Evolutionary conservation across 2,113 vertebrate genomes (phyloP).

Genomic region (Sylvilagus bachmani): DNA sequence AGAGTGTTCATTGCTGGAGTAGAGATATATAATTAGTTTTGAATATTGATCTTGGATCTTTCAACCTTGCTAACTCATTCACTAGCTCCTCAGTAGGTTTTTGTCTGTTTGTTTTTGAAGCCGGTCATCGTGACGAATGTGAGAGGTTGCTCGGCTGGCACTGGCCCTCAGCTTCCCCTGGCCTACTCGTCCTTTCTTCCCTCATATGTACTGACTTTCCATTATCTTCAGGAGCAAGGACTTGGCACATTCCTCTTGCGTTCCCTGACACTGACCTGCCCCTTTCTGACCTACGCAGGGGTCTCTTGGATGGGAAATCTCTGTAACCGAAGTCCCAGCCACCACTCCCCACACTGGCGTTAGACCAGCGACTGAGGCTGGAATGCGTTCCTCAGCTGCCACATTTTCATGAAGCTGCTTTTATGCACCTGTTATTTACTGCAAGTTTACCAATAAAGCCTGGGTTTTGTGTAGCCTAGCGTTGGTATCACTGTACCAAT

Average conservation of each 20-base stretch:
- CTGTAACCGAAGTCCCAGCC: neutral
- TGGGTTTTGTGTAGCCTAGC: neutral
- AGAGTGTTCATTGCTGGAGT: neutral
- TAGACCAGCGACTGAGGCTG: neutral
- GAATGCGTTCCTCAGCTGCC: neutral
- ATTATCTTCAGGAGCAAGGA: neutral
- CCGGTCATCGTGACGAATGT: neutral
- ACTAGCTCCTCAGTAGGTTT: neutral
- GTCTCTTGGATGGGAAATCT: neutral
- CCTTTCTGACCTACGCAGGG: neutral
- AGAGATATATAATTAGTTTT: neutral
- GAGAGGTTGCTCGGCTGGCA: neutral
- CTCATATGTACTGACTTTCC: neutral
- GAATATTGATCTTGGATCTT: neutral
- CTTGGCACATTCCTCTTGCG: neutral
- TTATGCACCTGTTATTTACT: neutral
- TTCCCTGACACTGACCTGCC: neutral
- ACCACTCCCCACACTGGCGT: neutral
- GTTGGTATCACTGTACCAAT: neutral
- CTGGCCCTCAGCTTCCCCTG: neutral
- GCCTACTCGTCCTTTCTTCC: neutral
- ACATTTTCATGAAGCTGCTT: neutral
- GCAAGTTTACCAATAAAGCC: neutral
- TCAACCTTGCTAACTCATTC: neutral
- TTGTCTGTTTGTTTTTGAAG: neutral